Percentiles rank a stretch among this genome's conserved stretches.
These are phyloP conservation scores for Smutsia gigantea DNA, from an alignment of 2,797 vertebrate species.

Conservation along the genomic window DNA sequence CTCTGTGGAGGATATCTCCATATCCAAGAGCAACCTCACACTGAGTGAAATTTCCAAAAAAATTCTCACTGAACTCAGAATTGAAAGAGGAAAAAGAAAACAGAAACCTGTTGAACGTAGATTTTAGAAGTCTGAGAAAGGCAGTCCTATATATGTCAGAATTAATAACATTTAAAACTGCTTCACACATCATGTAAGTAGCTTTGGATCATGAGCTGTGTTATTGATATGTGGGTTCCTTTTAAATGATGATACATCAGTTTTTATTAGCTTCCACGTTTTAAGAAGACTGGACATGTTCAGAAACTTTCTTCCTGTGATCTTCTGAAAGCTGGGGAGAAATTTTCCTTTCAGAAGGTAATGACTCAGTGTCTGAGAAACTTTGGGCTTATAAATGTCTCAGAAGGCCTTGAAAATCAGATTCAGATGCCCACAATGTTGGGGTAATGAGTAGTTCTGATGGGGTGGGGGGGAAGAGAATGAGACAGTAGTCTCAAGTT, in stretches of 20 bases:
- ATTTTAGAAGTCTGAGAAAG: not conserved
- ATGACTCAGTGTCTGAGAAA: not conserved
- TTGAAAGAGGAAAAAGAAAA: conserved; percentile 7
- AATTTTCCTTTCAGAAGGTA: not conserved
- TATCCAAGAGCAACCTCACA: not conserved
- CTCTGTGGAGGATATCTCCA: not conserved
- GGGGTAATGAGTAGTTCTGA: not conserved
- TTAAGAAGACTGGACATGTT: not conserved
- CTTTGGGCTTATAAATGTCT: not conserved
- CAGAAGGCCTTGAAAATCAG: not conserved
- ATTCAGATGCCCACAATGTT: not conserved
- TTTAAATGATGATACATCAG: not conserved
- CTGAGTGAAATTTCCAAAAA: not conserved
- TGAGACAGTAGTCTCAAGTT: not conserved
- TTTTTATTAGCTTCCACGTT: conserved; percentile 31
- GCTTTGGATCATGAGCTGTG: not conserved
- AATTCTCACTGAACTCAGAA: not conserved
- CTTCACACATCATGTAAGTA: not conserved
- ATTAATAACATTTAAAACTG: conserved; percentile 5
- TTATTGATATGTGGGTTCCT: not conserved
- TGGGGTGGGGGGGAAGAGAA: not conserved
- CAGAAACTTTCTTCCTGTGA: not conserved
- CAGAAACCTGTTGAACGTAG: not conserved
- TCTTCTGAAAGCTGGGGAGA: not conserved
- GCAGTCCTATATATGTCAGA: not conserved